Evolutionary conservation across 2,113 vertebrate genomes (phyloP), one percentile per base, ranked within the genome.

Genomic region (Pomatorhinus ruficollis): DNA sequence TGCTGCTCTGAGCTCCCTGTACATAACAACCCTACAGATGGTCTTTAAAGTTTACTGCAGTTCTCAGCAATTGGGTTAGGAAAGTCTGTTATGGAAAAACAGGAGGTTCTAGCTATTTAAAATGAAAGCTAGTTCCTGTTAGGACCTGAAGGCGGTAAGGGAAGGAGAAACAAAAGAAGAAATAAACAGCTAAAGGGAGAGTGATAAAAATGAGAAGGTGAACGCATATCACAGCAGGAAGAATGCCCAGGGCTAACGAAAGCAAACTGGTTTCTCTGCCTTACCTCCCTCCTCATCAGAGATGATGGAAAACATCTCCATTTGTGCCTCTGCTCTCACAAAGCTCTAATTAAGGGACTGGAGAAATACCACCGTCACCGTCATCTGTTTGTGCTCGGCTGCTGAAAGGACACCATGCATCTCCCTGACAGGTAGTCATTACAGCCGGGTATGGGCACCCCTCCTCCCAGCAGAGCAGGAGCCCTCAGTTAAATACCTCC

Each of bases 351-450:
- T 98, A 98, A 98, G 95, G 93, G 94, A 89, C 97, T 97, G 97
- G 92, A 97, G 97, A 98, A 98, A 98, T 97, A 97, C 95, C 97
- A 96, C 88, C 8, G 5, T 96, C 96, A 91, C 92, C 94, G 95
- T 96, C 86, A 97, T 98, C 97, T 96, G 90, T 98, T 97, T 97
- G 94, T 96, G 97, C 95, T 97, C 96, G 52, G 65, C 16, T 64
- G 77, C 95, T 96, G 92, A 98, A 98, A 98, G 98, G 97, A 98
- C 97, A 97, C 95, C 96, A 97, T 97, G 97, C 90, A 97, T 98
- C 98, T 98, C 96, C 77, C 95, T 98, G 98, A 98, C 98, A 98
- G 98, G 89, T 98, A 98, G 98, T 98, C 98, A 97, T 98, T 98
- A 97, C 60, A 60, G 95, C 93, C 50, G 91, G 12, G 37, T 83